Evolutionary conservation across 2,797 vertebrate species (phyloP).

Genomic region (Remorina albescens): DNA sequence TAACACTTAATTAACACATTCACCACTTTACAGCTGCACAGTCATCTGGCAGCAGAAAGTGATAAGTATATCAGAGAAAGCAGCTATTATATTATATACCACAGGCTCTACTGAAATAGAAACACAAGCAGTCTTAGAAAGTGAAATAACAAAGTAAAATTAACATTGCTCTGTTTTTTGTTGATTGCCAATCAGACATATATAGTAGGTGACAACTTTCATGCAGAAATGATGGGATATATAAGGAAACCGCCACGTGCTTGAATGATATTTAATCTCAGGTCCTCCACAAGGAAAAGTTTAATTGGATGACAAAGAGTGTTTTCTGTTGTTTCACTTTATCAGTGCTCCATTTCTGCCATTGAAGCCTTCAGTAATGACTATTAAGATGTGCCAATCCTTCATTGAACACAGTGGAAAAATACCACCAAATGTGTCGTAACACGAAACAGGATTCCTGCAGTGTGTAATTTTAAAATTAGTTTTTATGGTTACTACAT

Average conservation of each 20-base stretch:
- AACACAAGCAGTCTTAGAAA: constrained; percentile 1
- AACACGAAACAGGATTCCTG: constrained; percentile 6
- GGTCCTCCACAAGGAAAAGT: background rate
- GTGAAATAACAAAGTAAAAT: background rate
- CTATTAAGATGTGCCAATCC: background rate
- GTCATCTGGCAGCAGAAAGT: constrained; percentile 2
- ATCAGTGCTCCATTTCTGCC: background rate
- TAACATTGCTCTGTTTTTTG: background rate
- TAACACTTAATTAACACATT: constrained; percentile 18
- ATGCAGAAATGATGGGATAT: background rate
- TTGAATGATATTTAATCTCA: background rate
- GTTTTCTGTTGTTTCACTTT: background rate
- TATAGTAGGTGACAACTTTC: background rate
- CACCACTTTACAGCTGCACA: background rate
- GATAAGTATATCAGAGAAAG: background rate
- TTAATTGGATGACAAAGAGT: background rate
- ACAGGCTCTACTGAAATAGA: background rate
- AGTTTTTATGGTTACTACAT: background rate
- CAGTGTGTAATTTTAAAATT: constrained; percentile 6
- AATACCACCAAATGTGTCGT: background rate
- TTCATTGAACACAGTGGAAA: background rate
- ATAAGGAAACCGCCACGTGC: background rate
- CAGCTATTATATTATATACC: background rate
- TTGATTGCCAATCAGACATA: background rate
- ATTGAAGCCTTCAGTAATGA: background rate